phyloP scores from a whole-genome alignment of 2,888 invertebrate species.

The Caenorhabditis sulstoni region DNA sequence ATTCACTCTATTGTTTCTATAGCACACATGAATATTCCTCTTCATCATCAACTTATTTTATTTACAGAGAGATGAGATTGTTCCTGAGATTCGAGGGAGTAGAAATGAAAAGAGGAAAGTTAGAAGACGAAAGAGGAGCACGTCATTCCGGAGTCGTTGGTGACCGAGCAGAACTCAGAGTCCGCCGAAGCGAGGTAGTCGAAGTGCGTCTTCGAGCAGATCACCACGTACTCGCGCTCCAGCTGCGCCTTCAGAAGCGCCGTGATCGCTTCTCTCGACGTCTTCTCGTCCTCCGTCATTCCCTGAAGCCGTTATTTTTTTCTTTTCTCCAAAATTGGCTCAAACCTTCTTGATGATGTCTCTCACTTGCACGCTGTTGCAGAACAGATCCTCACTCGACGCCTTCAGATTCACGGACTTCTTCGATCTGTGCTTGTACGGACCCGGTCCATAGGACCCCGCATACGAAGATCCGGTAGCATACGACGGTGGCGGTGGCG shows the following conservation, averaged over 20 bases:
- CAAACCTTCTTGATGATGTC: constrained; percentile 59
- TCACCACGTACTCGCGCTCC: constrained; percentile 48
- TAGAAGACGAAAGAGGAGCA: constrained; percentile 62
- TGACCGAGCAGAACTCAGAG: constrained; percentile 60
- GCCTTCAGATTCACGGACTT: constrained; percentile 48
- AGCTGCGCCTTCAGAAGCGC: constrained; percentile 48
- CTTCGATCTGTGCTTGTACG: constrained; percentile 44
- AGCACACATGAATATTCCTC: constrained; percentile 11
- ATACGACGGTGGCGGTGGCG: constrained; percentile 45
- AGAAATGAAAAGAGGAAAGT: background rate
- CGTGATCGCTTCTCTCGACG: constrained; percentile 52
- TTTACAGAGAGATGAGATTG: constrained; percentile 33
- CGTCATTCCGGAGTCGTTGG: constrained; percentile 51
- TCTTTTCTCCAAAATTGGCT: background rate
- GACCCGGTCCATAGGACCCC: constrained; percentile 39
- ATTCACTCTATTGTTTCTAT: constrained; percentile 21
- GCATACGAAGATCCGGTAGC: constrained; percentile 39
- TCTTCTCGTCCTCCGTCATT: constrained; percentile 55
- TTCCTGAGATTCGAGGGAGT: constrained; percentile 37
- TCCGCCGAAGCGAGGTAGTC: constrained; percentile 54
- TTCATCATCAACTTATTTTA: constrained; percentile 18
- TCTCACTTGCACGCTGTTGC: constrained; percentile 54
- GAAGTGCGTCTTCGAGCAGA: constrained; percentile 55
- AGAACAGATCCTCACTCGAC: constrained; percentile 51
- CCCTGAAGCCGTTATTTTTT: constrained; percentile 12